phyloP scores from a whole-genome alignment of 2,113 vertebrate species.

The Zosterops hypoxanthus region DNA sequence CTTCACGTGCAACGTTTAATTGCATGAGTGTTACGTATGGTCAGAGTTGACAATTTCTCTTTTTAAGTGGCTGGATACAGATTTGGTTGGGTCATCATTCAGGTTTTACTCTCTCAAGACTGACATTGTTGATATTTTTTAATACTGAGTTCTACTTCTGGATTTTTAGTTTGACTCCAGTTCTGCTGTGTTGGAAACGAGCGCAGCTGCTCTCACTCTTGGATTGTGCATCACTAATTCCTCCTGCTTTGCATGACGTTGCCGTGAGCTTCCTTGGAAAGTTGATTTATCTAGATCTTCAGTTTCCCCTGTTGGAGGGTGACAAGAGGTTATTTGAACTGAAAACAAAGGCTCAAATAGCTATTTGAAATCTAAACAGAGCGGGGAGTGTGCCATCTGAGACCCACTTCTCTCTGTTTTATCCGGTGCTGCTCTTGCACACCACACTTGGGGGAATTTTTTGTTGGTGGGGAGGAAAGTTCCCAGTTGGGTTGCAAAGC shows the following conservation, averaged over 20 bases:
- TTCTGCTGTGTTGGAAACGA: not conserved
- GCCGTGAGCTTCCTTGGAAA: not conserved
- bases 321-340: not conserved
- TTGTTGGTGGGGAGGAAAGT: not conserved
- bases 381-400: not conserved
- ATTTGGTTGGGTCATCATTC: not conserved
- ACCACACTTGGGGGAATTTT: not conserved
- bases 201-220: rapidly evolving
- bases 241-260: not conserved
- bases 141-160: not conserved
- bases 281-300: not conserved
- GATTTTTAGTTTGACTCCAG: not conserved
- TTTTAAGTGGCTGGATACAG: not conserved
- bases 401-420: not conserved
- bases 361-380: not conserved
- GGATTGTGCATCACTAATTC: not conserved
- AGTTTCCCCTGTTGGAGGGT: not conserved
- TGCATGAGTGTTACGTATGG: not conserved
- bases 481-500: not conserved
- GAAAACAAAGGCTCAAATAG: not conserved
- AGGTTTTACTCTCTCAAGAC: not conserved
- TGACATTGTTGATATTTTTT: not conserved
- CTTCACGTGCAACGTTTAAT: not conserved
- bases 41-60: not conserved
- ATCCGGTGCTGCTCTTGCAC: rapidly evolving